phyloP scores from a whole-genome alignment of 2,113 vertebrate genomes.

The Probosciger aterrimus region DNA sequence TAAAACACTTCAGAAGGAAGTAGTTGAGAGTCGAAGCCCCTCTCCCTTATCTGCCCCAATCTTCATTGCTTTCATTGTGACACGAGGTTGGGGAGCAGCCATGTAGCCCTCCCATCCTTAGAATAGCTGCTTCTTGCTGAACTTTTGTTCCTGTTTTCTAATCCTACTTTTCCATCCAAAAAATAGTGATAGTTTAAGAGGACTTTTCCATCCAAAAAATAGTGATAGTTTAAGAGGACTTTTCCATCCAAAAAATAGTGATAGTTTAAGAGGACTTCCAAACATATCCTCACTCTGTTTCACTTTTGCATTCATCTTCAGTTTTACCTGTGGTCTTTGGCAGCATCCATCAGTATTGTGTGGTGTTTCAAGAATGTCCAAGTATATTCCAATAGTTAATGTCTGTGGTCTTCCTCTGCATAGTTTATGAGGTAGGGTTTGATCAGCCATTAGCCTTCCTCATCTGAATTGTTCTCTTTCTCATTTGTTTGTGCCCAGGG shows the following conservation, averaged over 20 bases:
- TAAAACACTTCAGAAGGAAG: neutral
- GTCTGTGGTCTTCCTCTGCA: neutral
- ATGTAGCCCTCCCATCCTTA: neutral
- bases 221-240: neutral
- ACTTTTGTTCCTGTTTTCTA: neutral
- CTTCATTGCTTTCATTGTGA: neutral
- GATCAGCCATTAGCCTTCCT: constrained; percentile 33
- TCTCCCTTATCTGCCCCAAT: neutral
- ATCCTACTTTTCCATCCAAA: neutral
- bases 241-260: neutral
- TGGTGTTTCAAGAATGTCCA: neutral
- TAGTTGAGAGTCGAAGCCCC: neutral
- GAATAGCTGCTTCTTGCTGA: neutral
- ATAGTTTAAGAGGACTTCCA: neutral
- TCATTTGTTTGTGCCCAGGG: constrained; percentile 18
- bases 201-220: neutral
- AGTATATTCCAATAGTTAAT: neutral
- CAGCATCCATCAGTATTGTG: neutral
- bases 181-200: neutral
- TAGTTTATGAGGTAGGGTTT: neutral
- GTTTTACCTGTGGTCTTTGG: neutral
- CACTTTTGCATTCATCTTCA: neutral
- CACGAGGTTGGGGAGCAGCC: neutral
- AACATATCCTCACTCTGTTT: neutral
- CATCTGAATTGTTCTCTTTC: constrained; percentile 43